Evolutionary conservation across 92 coral and sea anemone species (phyloP).

Genomic region (Montipora capitata): DNA sequence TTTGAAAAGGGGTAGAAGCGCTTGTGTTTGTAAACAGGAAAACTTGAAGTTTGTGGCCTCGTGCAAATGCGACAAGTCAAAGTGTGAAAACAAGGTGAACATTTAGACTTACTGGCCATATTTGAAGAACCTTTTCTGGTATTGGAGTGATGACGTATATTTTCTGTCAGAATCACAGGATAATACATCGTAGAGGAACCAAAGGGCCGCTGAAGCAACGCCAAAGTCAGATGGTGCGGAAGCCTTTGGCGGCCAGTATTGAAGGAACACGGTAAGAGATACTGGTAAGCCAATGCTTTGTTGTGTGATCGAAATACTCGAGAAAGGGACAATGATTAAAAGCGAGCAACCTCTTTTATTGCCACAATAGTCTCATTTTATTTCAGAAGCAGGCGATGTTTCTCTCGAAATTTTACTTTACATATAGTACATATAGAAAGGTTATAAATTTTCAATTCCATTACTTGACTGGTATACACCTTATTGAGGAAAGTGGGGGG

Average conservation of each 20-base stretch:
- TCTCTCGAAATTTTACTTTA: neutral
- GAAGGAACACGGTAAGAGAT: neutral
- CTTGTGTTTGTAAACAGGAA: neutral
- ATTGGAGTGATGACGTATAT: neutral
- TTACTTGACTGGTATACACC: neutral
- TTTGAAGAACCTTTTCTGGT: neutral
- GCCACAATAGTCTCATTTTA: neutral
- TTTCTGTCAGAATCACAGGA: slow-evolving; percentile 6
- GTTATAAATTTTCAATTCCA: neutral
- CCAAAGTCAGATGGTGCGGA: neutral
- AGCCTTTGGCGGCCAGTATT: slow-evolving; percentile 10
- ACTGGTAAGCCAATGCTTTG: slow-evolving; percentile 2
- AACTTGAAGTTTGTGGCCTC: neutral
- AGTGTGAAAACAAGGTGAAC: slow-evolving; percentile 12
- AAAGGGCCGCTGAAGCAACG: neutral
- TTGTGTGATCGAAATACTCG: neutral
- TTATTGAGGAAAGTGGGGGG: too few relatives aligned
- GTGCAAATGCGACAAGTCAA: slow-evolving; percentile 18
- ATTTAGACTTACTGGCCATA: neutral
- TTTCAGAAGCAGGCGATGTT: slow-evolving; percentile 7
- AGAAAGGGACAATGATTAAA: neutral
- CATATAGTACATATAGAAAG: neutral
- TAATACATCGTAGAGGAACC: neutral
- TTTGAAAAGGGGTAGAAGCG: neutral
- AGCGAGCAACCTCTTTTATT: neutral